Conservation (phyloP, 2,888 invertebrate species). For the Synanthedon formicaeformis region DNA sequence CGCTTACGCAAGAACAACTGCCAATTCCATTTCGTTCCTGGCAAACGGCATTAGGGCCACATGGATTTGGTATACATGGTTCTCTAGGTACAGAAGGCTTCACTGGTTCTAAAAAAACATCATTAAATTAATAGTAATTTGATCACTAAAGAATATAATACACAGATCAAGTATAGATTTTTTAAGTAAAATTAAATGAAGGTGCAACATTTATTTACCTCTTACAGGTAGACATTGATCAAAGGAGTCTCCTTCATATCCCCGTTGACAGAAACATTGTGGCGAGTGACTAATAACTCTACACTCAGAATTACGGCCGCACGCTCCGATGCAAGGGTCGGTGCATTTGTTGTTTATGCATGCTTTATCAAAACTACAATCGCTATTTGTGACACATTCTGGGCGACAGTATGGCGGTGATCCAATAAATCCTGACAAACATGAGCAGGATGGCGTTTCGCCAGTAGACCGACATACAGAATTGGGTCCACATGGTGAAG, state of each 20-base stretch:
- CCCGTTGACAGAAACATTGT: conserved; percentile 80
- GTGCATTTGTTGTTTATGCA: conserved; percentile 83
- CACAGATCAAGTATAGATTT: too few species aligned
- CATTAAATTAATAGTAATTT: not conserved
- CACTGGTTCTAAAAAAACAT: not conserved
- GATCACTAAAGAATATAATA: not conserved
- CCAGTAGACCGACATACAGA: conserved; percentile 73
- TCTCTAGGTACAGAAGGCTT: conserved; percentile 14
- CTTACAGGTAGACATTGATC: conserved; percentile 68
- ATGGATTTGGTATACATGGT: conserved; percentile 74
- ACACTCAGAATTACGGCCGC: conserved; percentile 82
- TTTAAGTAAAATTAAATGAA: not conserved
- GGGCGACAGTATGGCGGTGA: conserved; percentile 83
- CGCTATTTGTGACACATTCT: conserved; percentile 85
- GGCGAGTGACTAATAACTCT: conserved; percentile 87
- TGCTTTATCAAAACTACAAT: conserved; percentile 80
- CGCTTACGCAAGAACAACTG: conserved; percentile 76
- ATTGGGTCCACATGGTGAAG: conserved; percentile 85
- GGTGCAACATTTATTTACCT: conserved; percentile 27
- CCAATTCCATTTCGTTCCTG: conserved; percentile 75
- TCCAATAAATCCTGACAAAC: conserved; percentile 78
- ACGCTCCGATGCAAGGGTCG: conserved; percentile 85
- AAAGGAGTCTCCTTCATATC: conserved; percentile 83
- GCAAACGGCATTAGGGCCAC: conserved; percentile 76
- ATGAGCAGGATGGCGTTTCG: conserved; percentile 77